Evolutionary conservation across 1,140 invertebrate species (phyloP), one percentile per base, ranked within the genome.

Genomic region (Pogonognathellus flavescens): DNA sequence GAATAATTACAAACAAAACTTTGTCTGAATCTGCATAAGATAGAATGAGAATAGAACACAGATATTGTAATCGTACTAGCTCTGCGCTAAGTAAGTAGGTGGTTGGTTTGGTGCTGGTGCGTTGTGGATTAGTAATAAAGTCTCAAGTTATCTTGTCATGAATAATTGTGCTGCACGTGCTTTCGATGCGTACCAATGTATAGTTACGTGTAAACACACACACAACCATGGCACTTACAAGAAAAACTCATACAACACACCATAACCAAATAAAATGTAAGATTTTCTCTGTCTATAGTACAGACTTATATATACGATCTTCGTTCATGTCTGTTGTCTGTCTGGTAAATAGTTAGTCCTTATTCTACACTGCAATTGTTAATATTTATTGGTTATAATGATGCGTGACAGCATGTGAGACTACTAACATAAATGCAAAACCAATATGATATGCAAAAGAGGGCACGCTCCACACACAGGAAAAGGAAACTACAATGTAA

Each of bases 401-500:
- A 14, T 31, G 18, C 9, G 25, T 22, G 59, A 14, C 25, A 66
- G 18, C 9, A 60, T 18, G 59, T 60, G 57, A 60, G 62, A 25
- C 62, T 66, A 66, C 62, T 66, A 25, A 66, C 62, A 66, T 25
- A 66, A 66, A 66, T 66, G 25, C 62, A 25, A 66, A 66, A 66
- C 62, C 62, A 66, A 66, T 66, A 41, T 41, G 31, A 41, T 41
- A 41, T 41, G 31, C 31, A 41, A 41, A 41, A 41, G 31, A 41
- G 31, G 31, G 31, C 31, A 41, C 31, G 31, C 31, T 41, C 31
- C 31, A 41, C 31, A 66, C 20, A 66, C 62, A 66, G 62, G 62
- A 66, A 66, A 66, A 25, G 62, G 62, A 66, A 66, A 66, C 25
- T 66, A 25, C 25, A 66, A 13, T 66, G 22, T 66, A 66, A 66